Evolutionary conservation across 2,888 invertebrate species (phyloP).

Genomic region (Rhingia rostrata): DNA sequence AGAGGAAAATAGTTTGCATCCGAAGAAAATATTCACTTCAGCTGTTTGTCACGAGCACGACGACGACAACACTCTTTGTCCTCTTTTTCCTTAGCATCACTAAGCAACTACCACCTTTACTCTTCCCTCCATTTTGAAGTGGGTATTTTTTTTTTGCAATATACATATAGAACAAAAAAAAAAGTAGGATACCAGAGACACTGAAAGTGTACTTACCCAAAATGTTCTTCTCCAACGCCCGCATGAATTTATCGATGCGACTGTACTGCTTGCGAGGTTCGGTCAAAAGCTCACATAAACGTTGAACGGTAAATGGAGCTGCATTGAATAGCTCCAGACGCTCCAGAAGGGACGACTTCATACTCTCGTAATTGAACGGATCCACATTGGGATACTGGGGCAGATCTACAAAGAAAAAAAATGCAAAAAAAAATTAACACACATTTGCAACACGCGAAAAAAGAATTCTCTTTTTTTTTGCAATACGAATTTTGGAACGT

Average conservation of each 20-base stretch:
- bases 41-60: constrained; percentile 55
- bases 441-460: constrained; percentile 3
- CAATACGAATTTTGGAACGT: neutral
- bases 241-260: constrained; percentile 97
- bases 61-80: constrained; percentile 39
- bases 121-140: constrained; percentile 50
- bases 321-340: constrained; percentile 92
- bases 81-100: constrained; percentile 36
- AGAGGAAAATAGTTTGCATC: constrained; percentile 59
- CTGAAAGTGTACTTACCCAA: constrained; percentile 82
- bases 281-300: constrained; percentile 96
- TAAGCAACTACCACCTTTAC: constrained; percentile 31
- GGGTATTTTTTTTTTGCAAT: constrained; percentile 17
- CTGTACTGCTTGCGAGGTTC: constrained; percentile 97
- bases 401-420: constrained; percentile 85
- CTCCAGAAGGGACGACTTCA: constrained; percentile 92
- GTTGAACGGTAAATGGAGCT: constrained; percentile 97
- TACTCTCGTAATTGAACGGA: constrained; percentile 93
- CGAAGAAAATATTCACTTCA: constrained; percentile 53
- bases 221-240: constrained; percentile 97
- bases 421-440: constrained; percentile 19
- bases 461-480: neutral
- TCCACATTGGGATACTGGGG: constrained; percentile 95
- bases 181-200: constrained; percentile 38
- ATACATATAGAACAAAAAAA: constrained; percentile 10